These are phyloP conservation scores for Theristicus caerulescens DNA, from an alignment of 2,113 vertebrate genomes.

Conservation along the genomic window DNA sequence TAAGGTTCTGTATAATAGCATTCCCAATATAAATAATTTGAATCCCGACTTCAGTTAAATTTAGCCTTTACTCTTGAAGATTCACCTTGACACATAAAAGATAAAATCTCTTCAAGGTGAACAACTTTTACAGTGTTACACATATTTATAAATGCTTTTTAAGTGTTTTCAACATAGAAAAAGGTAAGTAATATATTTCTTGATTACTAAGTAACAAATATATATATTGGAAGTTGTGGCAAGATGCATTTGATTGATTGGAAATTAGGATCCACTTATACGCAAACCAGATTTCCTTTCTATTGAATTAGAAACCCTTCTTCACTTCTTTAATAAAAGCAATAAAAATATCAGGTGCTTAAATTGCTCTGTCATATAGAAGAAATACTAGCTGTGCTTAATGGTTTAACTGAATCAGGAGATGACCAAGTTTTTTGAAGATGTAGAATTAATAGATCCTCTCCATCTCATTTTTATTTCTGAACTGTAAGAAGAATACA, in stretches of 20 bases:
- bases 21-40: not conserved
- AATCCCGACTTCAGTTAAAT: not conserved
- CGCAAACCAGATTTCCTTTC: not conserved
- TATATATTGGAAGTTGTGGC: not conserved
- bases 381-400: not conserved
- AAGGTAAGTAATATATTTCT: not conserved
- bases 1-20: not conserved
- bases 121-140: not conserved
- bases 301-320: not conserved
- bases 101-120: not conserved
- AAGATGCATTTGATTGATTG: not conserved
- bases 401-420: not conserved
- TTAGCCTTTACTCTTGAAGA: not conserved
- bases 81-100: not conserved
- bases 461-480: not conserved
- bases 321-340: constrained; percentile 5
- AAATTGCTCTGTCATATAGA: not conserved
- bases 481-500: not conserved
- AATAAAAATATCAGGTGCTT: not conserved
- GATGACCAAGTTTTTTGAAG: not conserved
- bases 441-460: not conserved
- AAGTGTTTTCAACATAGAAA: not conserved
- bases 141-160: not conserved
- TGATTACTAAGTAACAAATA: not conserved
- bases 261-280: not conserved